Conservation (phyloP, 2,113 vertebrate species). For the Mohoua ochrocephala region DNA sequence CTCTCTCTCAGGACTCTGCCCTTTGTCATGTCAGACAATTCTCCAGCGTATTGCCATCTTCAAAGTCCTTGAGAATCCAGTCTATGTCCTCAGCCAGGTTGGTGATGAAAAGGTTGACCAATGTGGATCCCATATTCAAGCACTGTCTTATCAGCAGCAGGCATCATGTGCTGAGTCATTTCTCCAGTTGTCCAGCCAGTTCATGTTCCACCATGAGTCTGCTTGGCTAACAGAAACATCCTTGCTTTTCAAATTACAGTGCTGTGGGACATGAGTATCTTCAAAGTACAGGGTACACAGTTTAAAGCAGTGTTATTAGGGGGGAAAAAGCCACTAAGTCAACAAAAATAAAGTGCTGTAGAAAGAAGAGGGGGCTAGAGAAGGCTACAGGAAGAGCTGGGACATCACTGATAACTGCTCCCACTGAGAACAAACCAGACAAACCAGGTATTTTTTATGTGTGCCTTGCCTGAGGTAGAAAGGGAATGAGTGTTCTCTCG, state of each 20-base stretch:
- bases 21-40: neutral
- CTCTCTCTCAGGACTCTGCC: neutral
- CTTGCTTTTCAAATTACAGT: neutral
- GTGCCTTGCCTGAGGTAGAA: neutral
- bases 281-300: neutral
- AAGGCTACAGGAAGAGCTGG: neutral
- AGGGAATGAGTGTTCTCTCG: neutral
- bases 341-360: neutral
- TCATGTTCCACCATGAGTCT: neutral
- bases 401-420: neutral
- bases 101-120: neutral
- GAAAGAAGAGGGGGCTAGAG: neutral
- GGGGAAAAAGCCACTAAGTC: rapidly evolving
- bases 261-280: neutral
- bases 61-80: neutral
- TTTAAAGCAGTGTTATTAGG: neutral
- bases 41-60: neutral
- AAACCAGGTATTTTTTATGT: neutral
- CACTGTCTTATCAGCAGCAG: neutral
- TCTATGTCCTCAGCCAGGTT: neutral
- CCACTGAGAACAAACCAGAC: neutral
- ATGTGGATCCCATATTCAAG: neutral
- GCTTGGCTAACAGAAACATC: neutral
- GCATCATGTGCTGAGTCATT: neutral
- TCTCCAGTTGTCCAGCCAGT: neutral